These are phyloP conservation scores for Octomys mimax DNA, from an alignment of 2,797 vertebrate genomes.

Conservation along the genomic window DNA sequence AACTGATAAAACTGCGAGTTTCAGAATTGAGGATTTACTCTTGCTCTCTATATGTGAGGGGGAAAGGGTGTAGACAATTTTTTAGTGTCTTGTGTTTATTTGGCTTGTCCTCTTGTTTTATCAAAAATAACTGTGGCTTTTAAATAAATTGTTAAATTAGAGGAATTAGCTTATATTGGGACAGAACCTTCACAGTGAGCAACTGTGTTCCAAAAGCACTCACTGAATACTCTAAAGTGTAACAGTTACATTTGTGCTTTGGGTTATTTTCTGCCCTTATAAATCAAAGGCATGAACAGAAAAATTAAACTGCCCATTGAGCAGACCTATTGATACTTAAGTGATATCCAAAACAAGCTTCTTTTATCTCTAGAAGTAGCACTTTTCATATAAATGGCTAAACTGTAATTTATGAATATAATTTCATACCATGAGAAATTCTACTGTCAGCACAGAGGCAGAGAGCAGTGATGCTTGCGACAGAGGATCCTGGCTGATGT, in stretches of 20 bases:
- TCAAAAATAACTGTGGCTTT: background rate
- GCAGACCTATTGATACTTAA: background rate
- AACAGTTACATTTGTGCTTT: background rate
- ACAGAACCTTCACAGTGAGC: background rate
- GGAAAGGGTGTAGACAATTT: background rate
- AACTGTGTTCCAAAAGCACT: background rate
- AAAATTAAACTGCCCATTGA: background rate
- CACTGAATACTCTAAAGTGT: background rate
- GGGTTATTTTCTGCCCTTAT: background rate
- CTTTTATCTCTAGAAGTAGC: background rate
- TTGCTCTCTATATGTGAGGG: background rate
- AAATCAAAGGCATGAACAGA: conserved; percentile 10
- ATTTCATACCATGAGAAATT: background rate
- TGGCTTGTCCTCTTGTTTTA: background rate
- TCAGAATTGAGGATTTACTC: background rate
- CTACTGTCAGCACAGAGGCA: background rate
- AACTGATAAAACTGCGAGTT: background rate
- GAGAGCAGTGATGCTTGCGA: background rate
- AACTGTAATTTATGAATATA: background rate
- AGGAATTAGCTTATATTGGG: background rate
- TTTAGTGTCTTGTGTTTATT: background rate
- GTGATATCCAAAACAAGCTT: background rate
- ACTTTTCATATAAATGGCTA: background rate
- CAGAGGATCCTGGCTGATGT: accelerated
- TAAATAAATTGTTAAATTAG: conserved; percentile 3